Percentiles rank a stretch among this genome's conserved stretches.
These are phyloP conservation scores for Gymnothorax reevesii DNA, from an alignment of 2,797 vertebrate genomes.

Conservation along the genomic window DNA sequence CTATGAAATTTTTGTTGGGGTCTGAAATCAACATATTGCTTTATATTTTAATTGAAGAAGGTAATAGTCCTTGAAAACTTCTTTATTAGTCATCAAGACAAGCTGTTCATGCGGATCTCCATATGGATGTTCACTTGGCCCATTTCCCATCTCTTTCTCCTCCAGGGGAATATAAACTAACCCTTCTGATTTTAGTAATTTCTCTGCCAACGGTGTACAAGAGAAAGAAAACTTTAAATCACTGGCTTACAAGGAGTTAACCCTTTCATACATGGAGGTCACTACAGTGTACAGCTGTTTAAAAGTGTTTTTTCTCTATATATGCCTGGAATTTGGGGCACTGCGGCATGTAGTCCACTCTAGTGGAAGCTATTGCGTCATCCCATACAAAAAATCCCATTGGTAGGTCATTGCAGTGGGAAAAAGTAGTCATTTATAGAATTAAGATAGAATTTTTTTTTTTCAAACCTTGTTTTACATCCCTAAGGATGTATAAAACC, in stretches of 20 bases:
- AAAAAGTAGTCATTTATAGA: too few species aligned
- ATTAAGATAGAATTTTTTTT: too few species aligned
- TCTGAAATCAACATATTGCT: constrained; percentile 77
- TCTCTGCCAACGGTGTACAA: background rate
- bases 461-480: too few species aligned
- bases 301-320: too few species aligned
- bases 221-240: constrained; percentile 25
- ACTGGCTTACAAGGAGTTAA: background rate
- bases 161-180: constrained; percentile 32
- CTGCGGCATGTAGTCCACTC: too few species aligned
- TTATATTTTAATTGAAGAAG: constrained; percentile 73
- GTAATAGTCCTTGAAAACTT: constrained; percentile 70
- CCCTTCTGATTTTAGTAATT: background rate
- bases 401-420: too few species aligned
- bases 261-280: too few species aligned
- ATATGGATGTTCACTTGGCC: constrained; percentile 49
- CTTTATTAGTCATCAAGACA: constrained; percentile 69
- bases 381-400: too few species aligned
- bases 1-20: constrained; percentile 47
- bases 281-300: too few species aligned
- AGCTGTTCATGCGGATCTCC: constrained; percentile 62
- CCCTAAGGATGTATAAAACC: too few species aligned
- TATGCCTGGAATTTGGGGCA: too few species aligned
- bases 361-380: too few species aligned
- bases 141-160: constrained; percentile 44